Conservation (phyloP, 2,797 vertebrate species). For the Apogon hyalosoma region DNA sequence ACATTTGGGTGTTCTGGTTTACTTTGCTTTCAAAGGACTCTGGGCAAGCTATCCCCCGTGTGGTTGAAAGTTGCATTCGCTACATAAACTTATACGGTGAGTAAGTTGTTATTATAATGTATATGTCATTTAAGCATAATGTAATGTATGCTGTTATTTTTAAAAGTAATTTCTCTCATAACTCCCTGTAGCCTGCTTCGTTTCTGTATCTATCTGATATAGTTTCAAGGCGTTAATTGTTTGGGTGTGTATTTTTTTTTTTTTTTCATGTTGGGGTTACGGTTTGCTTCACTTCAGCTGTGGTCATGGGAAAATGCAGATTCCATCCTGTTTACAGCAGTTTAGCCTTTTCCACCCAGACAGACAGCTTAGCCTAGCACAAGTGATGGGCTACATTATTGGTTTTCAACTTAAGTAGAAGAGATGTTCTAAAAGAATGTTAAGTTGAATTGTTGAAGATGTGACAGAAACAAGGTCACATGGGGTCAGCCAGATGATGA, state of each 20-base stretch:
- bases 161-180: not conserved
- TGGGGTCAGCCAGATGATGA: constrained; percentile 4
- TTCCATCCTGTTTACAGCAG: constrained; percentile 47
- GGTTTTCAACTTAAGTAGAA: constrained; percentile 18
- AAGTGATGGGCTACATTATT: constrained; percentile 14
- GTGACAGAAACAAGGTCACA: constrained; percentile 1
- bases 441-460: constrained; percentile 17
- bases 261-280: constrained; percentile 21
- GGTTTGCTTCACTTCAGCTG: constrained; percentile 32
- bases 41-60: constrained; percentile 94
- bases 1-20: constrained; percentile 30
- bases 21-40: constrained; percentile 87
- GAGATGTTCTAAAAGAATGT: not conserved
- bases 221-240: constrained; percentile 36
- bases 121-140: not conserved
- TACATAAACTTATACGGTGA: constrained; percentile 99
- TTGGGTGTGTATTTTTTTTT: constrained; percentile 39
- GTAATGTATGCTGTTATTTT: not conserved
- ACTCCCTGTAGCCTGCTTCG: constrained; percentile 3
- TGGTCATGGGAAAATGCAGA: constrained; percentile 55
- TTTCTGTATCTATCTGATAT: not conserved
- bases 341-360: constrained; percentile 12
- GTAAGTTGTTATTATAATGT: constrained; percentile 33
- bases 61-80: constrained; percentile 97
- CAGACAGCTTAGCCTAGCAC: not conserved